Percentiles rank a stretch among this genome's conserved stretches.
These are phyloP conservation scores for Heliconius erato DNA, from an alignment of 2,888 invertebrate species.

Conservation along the genomic window DNA sequence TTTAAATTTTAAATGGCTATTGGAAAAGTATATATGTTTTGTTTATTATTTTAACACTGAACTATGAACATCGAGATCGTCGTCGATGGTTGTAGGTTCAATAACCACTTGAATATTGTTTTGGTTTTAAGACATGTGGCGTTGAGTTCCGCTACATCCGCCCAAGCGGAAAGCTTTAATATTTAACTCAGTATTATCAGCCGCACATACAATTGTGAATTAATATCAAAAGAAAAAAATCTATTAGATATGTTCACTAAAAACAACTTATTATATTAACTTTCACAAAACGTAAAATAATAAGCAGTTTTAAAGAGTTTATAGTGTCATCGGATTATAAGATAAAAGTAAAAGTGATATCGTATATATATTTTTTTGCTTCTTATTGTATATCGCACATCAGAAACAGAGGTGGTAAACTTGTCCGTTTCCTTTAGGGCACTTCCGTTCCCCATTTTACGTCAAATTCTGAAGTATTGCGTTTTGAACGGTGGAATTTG, in stretches of 20 bases:
- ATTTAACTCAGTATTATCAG: too few species aligned
- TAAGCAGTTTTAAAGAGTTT: too few species aligned
- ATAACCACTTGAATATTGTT: background rate
- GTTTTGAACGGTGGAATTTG: background rate
- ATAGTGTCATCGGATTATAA: too few species aligned
- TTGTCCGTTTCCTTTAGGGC: too few species aligned
- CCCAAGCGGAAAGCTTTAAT: too few species aligned
- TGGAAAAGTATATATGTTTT: background rate
- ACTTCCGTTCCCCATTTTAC: background rate
- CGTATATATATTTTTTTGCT: too few species aligned
- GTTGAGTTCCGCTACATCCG: background rate
- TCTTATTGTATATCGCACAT: background rate
- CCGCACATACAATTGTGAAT: too few species aligned
- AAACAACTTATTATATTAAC: too few species aligned
- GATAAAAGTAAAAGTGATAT: too few species aligned
- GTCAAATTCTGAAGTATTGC: background rate
- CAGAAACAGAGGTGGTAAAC: background rate
- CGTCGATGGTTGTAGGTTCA: background rate
- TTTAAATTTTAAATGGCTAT: slow-evolving; percentile 20
- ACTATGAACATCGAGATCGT: background rate
- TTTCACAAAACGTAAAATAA: too few species aligned
- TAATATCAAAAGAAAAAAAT: too few species aligned
- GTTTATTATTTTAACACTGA: background rate
- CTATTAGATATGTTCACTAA: too few species aligned
- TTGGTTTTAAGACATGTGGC: background rate